These are phyloP conservation scores for Aphodius sticticus DNA, from an alignment of 2,888 invertebrate genomes.

Conservation along the genomic window DNA sequence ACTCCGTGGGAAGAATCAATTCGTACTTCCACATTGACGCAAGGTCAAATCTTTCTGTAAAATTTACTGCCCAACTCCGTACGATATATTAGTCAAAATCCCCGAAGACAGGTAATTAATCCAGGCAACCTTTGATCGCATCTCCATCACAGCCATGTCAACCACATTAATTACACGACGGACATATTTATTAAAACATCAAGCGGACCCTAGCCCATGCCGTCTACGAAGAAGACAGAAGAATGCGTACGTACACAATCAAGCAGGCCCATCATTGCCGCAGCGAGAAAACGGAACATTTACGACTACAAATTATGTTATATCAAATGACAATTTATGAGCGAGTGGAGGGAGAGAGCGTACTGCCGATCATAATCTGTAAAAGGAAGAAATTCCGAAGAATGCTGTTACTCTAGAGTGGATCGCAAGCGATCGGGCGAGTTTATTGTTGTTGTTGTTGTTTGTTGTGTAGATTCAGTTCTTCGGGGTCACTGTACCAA, in stretches of 20 bases:
- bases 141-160: not conserved
- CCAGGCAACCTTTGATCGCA: conserved; percentile 4
- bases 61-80: not conserved
- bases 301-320: conserved; percentile 12
- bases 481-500: conserved; percentile 39
- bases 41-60: not conserved
- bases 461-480: conserved; percentile 19
- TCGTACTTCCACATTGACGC: not conserved
- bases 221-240: not conserved
- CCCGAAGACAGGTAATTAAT: not conserved
- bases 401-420: not conserved
- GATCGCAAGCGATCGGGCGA: conserved; percentile 16
- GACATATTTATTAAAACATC: conserved; percentile 4
- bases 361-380: conserved; percentile 10
- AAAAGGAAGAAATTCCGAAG: conserved; percentile 19
- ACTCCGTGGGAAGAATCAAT: not conserved
- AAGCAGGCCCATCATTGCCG: not conserved
- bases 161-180: not conserved
- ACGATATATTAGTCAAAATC: not conserved
- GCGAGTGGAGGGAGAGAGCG: conserved; percentile 31
- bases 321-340: conserved; percentile 29
- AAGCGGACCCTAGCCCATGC: not conserved
- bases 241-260: not conserved
- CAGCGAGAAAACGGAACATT: not conserved
- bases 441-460: conserved; percentile 28